phyloP scores from a whole-genome alignment of 2,888 invertebrate species.

The Melieria omissa region DNA sequence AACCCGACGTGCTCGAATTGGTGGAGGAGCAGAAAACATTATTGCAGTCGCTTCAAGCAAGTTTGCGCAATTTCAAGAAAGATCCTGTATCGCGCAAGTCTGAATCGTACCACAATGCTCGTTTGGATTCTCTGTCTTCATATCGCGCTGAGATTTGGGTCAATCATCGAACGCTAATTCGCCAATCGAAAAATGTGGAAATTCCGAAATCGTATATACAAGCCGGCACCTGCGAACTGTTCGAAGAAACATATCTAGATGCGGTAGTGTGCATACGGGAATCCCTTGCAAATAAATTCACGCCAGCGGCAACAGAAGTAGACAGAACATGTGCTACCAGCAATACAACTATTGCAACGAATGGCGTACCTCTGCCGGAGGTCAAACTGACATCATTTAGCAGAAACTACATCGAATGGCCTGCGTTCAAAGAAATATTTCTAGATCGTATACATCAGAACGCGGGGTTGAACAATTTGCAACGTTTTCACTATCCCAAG shows the following conservation, averaged over 20 bases:
- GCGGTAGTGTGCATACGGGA: slow-evolving; percentile 8
- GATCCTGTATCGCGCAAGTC: slow-evolving; percentile 5
- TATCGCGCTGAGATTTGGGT: background rate
- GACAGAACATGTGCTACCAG: background rate
- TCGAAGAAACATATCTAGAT: slow-evolving; percentile 19
- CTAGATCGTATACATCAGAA: too few species aligned
- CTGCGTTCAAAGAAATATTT: too few species aligned
- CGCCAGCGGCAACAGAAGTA: background rate
- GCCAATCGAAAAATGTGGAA: background rate
- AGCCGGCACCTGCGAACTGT: background rate
- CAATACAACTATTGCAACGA: background rate
- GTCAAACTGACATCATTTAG: slow-evolving; percentile 8
- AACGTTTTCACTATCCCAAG: slow-evolving; percentile 21
- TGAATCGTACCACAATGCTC: background rate
- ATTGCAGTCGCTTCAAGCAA: background rate
- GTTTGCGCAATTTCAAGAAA: slow-evolving; percentile 4
- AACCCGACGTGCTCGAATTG: background rate
- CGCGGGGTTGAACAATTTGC: background rate
- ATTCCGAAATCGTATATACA: background rate
- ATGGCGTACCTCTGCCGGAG: slow-evolving; percentile 6
- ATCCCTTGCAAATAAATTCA: background rate
- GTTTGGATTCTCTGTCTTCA: slow-evolving; percentile 1
- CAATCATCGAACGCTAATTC: background rate
- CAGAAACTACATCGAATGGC: slow-evolving; percentile 14
- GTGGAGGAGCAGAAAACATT: background rate